Evolutionary conservation across 2,113 vertebrate genomes (phyloP), one percentile per base, ranked within the genome.

Genomic region (Sisor rabdophorus): DNA sequence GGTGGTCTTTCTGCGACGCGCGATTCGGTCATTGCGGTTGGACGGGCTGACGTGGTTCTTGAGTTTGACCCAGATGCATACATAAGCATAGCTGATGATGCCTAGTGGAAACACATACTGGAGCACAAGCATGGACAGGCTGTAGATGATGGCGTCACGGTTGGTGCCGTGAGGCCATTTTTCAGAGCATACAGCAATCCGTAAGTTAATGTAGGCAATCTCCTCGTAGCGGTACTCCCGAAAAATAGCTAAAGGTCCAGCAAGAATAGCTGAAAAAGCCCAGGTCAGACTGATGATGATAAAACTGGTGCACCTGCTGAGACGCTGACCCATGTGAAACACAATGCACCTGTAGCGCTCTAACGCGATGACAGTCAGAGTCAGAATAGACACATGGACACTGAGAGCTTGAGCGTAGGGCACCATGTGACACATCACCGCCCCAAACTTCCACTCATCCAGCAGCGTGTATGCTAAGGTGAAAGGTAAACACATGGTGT

Each of bases 371-470:
- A 95, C 92, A 0, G 94, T 95, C 67, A 97, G 86, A 20, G 95
- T 96, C 74, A 96, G 90, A 71, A 92, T 93, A 78, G 95, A 97
- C 19, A 97, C 94, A 0, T 95, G 93, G 50, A 97, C 93, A 19
- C 95, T 95, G 84, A 97, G 88, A 52, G 94, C 95, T 86, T 97
- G 95, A 73, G 94, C 91, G 13, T 93, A 96, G 24, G 94, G 93
- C 79, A 97, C 93, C 86, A 95, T 88, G 80, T 97, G 94, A 81
- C 95, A 97, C 84, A 96, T 87, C 47, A 93, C 87, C 1, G 92
- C 91, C 52, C 95, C 95, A 40, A 97, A 95, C 82, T 94, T 95
- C 95, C 95, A 97, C 86, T 97, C 95, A 0, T 95, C 95, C 70
- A 95, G 74, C 78, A 97, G 85, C 0, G 95, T 97, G 86, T 97